Percentiles rank a stretch among this genome's conserved stretches.
Conservation (phyloP, 1,140 invertebrate genomes). For the Panagrolaimus sp. region DNA sequence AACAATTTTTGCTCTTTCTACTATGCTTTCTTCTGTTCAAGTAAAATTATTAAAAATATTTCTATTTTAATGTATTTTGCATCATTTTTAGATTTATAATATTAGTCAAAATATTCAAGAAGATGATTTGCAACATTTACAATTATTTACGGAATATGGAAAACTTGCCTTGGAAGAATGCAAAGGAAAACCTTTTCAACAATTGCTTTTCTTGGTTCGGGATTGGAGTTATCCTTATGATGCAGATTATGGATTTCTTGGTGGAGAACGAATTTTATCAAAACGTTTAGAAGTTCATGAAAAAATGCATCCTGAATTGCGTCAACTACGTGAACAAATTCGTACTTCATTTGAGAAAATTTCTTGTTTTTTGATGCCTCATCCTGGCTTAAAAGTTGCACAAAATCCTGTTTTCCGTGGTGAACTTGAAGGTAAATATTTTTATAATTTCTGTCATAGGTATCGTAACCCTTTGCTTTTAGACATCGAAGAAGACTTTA, state of each 20-base stretch:
- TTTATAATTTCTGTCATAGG: conserved; percentile 27
- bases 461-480: conserved; percentile 22
- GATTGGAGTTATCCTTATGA: conserved; percentile 99
- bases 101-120: conserved; percentile 64
- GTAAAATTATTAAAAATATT: conserved; percentile 34
- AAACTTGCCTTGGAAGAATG: conserved; percentile 82
- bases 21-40: conserved; percentile 64
- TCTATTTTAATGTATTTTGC: too few relatives aligned
- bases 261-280: conserved; percentile 78
- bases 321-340: conserved; percentile 85
- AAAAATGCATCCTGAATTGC: conserved; percentile 86
- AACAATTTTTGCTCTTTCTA: conserved; percentile 70
- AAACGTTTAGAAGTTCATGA: conserved; percentile 71
- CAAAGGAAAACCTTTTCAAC: conserved; percentile 78
- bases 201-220: conserved; percentile 84
- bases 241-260: conserved; percentile 78
- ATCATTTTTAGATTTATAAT: conserved; percentile 62
- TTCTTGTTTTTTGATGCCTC: conserved; percentile 92
- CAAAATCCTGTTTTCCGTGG: conserved; percentile 94
- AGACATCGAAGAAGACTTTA: conserved; percentile 91
- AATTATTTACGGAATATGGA: conserved; percentile 91
- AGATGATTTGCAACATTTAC: conserved; percentile 64
- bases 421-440: conserved; percentile 68
- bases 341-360: conserved; percentile 88
- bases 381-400: conserved; percentile 90